Conservation (phyloP, 2,888 invertebrate species). For the Nemoura dubitans region DNA sequence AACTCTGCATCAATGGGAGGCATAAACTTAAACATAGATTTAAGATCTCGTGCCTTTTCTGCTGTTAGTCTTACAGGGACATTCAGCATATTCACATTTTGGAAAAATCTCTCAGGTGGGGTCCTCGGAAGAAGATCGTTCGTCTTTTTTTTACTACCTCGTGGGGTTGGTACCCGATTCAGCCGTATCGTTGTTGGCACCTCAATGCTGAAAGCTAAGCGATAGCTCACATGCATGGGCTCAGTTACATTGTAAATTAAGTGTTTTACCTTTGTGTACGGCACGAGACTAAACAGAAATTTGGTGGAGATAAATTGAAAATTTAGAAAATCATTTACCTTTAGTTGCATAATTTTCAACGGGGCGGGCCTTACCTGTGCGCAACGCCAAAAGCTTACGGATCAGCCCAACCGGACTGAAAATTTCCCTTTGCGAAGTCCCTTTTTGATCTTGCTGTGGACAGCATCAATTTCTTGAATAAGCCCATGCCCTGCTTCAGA, state of each 20-base stretch:
- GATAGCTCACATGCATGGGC: slow-evolving; percentile 12
- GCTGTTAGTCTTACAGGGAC: background rate
- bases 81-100: background rate
- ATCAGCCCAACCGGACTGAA: slow-evolving; percentile 9
- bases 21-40: background rate
- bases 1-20: slow-evolving; percentile 7
- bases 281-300: slow-evolving; percentile 16
- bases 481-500: slow-evolving; percentile 28
- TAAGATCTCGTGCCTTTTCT: background rate
- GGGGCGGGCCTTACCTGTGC: background rate
- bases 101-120: too few relatives aligned
- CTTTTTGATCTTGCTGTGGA: slow-evolving; percentile 29
- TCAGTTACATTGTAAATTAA: background rate
- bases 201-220: slow-evolving; percentile 3
- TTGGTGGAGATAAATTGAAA: slow-evolving; percentile 42
- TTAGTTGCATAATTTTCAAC: slow-evolving; percentile 33
- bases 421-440: background rate
- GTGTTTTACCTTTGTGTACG: slow-evolving; percentile 36
- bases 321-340: slow-evolving; percentile 63
- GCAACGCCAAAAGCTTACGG: background rate
- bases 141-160: background rate
- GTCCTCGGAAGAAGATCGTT: background rate
- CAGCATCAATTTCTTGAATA: slow-evolving; percentile 32
- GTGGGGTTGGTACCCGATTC: background rate
- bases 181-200: background rate